phyloP scores from a whole-genome alignment of 2,888 invertebrate species.

The Nomada lathburiana region DNA sequence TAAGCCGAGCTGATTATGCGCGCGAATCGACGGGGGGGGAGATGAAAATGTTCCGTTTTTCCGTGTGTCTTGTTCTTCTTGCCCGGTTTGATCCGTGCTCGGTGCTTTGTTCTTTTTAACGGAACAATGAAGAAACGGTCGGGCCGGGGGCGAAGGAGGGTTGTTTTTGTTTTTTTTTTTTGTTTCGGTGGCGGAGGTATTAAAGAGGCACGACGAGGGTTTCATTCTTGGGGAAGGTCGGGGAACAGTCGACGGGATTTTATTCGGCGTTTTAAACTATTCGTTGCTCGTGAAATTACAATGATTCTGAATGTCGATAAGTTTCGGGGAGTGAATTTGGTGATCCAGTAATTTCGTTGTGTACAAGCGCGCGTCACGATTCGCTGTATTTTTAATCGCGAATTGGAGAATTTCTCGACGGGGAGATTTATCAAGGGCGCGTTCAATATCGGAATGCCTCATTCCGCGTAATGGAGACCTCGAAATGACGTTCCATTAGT shows the following conservation, averaged over 20 bases:
- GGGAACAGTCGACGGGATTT: no score
- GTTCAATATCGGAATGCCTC: conserved; percentile 1
- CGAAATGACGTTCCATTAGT: conserved; percentile 15
- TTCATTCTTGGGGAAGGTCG: no score
- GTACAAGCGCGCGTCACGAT: no score
- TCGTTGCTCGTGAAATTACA: no score
- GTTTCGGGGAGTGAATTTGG: no score
- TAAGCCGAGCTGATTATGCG: conserved; percentile 42
- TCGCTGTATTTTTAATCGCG: no score
- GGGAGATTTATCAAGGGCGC: not conserved
- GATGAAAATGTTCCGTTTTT: conserved; percentile 18
- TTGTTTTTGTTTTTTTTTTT: not conserved
- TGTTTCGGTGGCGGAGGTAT: not conserved
- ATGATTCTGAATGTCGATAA: no score
- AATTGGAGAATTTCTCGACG: not conserved
- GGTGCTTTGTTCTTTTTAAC: not conserved
- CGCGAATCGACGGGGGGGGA: conserved; percentile 5
- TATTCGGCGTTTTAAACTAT: no score
- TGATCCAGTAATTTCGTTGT: no score
- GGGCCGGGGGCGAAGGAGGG: not conserved
- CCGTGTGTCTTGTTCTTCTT: not conserved
- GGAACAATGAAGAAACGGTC: not conserved
- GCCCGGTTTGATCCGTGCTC: not conserved
- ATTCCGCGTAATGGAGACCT: conserved; percentile 9
- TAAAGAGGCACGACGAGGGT: no score